Conservation (phyloP, 30 jellyfish, hydroid and myxozoan genomes). For the Chironex yamaguchii region DNA sequence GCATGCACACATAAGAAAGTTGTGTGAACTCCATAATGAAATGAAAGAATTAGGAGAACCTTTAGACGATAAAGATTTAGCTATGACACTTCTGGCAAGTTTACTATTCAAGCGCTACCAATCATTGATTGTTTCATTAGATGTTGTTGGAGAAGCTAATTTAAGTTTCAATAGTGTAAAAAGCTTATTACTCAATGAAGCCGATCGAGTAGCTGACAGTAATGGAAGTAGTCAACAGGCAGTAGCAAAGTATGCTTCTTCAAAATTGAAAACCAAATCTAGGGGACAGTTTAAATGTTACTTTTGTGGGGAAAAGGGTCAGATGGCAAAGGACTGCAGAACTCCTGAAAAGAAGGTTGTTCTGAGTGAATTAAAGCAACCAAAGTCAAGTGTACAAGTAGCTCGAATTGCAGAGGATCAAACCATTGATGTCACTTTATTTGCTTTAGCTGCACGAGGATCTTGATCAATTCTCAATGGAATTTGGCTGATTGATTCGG, state of each 20-base stretch:
- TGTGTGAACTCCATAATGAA: constrained; percentile 50
- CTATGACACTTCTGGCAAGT: constrained; percentile 29
- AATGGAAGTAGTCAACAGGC: background rate
- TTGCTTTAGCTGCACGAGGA: background rate
- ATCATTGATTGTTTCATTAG: constrained; percentile 20
- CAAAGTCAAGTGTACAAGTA: background rate
- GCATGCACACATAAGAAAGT: constrained; percentile 6
- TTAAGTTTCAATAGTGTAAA: constrained; percentile 18
- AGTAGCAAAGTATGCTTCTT: constrained; percentile 12
- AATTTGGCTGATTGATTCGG: constrained; percentile 27
- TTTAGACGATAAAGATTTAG: constrained; percentile 15
- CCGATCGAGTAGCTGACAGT: constrained; percentile 14
- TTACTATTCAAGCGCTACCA: constrained; percentile 7
- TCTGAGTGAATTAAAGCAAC: too few relatives aligned
- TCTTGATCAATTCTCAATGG: background rate
- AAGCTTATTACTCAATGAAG: constrained; percentile 20
- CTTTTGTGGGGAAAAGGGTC: constrained; percentile 1
- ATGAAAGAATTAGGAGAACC: constrained; percentile 49
- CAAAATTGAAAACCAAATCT: background rate
- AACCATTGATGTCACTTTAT: background rate
- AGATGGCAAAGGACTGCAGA: background rate
- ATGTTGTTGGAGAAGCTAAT: constrained; percentile 41
- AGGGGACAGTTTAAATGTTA: background rate
- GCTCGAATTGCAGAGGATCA: background rate
- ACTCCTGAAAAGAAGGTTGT: background rate